These are phyloP conservation scores for Trachops cirrhosus DNA, from an alignment of 2,797 vertebrate species.

Conservation along the genomic window DNA sequence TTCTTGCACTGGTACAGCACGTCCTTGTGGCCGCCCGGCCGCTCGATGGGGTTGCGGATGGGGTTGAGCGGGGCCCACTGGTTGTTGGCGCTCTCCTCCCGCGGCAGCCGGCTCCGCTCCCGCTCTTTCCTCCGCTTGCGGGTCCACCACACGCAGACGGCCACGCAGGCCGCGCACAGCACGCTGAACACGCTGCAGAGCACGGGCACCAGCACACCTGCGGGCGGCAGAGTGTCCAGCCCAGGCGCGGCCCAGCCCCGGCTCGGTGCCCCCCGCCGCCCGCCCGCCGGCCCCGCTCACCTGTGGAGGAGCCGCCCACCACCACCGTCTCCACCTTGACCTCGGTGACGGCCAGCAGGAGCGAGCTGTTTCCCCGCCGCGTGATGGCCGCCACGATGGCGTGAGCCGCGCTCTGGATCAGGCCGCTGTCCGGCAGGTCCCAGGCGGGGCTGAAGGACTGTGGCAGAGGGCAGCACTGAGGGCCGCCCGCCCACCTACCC, in stretches of 20 bases:
- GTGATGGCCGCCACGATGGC: slow-evolving; percentile 90
- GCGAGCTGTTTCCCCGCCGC: slow-evolving; percentile 91
- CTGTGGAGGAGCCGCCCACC: slow-evolving; percentile 80
- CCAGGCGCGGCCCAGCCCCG: too few species aligned
- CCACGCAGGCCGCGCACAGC: slow-evolving; percentile 92
- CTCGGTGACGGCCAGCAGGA: slow-evolving; percentile 92
- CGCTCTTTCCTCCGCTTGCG: slow-evolving; percentile 95
- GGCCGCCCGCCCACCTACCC: accelerated
- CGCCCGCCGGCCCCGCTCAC: slow-evolving; percentile 50
- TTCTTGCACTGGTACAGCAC: slow-evolving; percentile 91
- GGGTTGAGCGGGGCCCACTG: slow-evolving; percentile 91
- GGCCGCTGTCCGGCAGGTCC: slow-evolving; percentile 86
- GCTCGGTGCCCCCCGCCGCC: neutral
- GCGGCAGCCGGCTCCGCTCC: slow-evolving; percentile 83
- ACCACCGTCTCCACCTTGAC: slow-evolving; percentile 91
- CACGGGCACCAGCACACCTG: slow-evolving; percentile 92
- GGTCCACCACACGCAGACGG: slow-evolving; percentile 94
- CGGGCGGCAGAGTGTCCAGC: neutral
- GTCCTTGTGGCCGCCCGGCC: slow-evolving; percentile 87
- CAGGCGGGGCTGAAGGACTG: slow-evolving; percentile 90
- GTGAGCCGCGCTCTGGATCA: slow-evolving; percentile 90
- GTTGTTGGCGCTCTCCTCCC: slow-evolving; percentile 92
- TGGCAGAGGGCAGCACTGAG: neutral
- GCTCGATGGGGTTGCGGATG: slow-evolving; percentile 87
- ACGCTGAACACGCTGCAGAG: slow-evolving; percentile 91